A percentile compares a stretch with the other conserved stretches of the same genome.
phyloP scores from a whole-genome alignment of 2,888 invertebrate species.

The Piscicola geometra region DNA sequence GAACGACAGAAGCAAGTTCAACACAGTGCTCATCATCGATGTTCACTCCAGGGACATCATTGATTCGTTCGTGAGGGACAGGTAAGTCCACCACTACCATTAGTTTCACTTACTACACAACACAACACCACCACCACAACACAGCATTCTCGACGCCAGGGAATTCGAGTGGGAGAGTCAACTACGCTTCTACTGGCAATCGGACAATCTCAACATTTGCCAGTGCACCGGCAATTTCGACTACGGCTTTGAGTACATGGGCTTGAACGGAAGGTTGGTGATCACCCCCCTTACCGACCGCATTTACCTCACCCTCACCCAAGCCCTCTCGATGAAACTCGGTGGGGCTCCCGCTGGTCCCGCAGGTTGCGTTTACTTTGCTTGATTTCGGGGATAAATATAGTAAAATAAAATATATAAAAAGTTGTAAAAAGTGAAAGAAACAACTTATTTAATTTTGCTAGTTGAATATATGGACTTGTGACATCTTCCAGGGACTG shows the following conservation, averaged over 20 bases:
- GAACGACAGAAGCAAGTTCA: constrained; percentile 81
- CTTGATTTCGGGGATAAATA: neutral
- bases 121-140: neutral
- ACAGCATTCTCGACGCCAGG: constrained; percentile 72
- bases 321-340: constrained; percentile 61
- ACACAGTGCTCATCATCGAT: constrained; percentile 81
- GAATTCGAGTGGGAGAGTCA: constrained; percentile 94
- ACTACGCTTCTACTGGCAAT: constrained; percentile 81
- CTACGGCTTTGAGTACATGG: constrained; percentile 93
- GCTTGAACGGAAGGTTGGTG: constrained; percentile 80
- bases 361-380: too few relatives aligned
- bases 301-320: constrained; percentile 82
- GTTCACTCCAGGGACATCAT: constrained; percentile 87
- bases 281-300: constrained; percentile 87
- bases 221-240: constrained; percentile 80
- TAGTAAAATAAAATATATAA: neutral
- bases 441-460: neutral
- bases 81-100: too few relatives aligned
- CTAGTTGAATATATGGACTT: too few relatives aligned
- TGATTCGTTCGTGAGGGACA: constrained; percentile 63
- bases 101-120: neutral
- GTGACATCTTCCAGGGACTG: constrained; percentile 59
- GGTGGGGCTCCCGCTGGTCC: constrained; percentile 63
- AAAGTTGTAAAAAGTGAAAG: neutral
- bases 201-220: constrained; percentile 73